Evolutionary conservation across 2,797 vertebrate genomes (phyloP).

Genomic region (Eremophila alpestris): DNA sequence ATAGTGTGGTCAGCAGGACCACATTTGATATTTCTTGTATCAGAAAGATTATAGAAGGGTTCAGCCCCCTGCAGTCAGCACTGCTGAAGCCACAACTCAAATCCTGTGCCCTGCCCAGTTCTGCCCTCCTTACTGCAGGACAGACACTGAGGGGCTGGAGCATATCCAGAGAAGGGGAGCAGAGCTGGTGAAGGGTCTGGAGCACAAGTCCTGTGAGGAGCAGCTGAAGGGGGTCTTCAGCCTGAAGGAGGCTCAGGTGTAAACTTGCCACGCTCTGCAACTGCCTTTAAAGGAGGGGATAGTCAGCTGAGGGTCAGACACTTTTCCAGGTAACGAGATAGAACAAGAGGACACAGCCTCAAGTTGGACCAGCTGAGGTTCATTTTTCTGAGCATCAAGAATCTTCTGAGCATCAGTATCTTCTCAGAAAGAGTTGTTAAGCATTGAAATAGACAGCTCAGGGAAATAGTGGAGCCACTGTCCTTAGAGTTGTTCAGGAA

Average conservation of each 20-base stretch:
- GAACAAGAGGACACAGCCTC: background rate
- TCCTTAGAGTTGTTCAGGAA: background rate
- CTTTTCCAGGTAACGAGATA: background rate
- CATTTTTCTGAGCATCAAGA: background rate
- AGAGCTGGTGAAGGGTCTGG: background rate
- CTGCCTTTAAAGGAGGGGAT: background rate
- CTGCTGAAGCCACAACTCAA: background rate
- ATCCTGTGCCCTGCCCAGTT: background rate
- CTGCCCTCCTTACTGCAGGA: background rate
- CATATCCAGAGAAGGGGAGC: rapidly evolving
- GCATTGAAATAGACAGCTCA: background rate
- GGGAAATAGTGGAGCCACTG: background rate
- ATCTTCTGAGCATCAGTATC: too few species aligned
- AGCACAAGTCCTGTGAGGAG: background rate
- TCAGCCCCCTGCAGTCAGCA: background rate
- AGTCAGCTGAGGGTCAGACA: background rate
- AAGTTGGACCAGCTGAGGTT: background rate
- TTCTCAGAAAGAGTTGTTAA: background rate
- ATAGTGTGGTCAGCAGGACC: background rate
- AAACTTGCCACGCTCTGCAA: background rate
- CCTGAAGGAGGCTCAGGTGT: background rate
- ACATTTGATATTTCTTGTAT: background rate
- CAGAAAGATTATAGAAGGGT: background rate
- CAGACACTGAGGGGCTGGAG: background rate
- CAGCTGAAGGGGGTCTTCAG: background rate